These are phyloP conservation scores for Drosophila eugracilis DNA, from an alignment of 1,140 invertebrate species.

Conservation along the genomic window DNA sequence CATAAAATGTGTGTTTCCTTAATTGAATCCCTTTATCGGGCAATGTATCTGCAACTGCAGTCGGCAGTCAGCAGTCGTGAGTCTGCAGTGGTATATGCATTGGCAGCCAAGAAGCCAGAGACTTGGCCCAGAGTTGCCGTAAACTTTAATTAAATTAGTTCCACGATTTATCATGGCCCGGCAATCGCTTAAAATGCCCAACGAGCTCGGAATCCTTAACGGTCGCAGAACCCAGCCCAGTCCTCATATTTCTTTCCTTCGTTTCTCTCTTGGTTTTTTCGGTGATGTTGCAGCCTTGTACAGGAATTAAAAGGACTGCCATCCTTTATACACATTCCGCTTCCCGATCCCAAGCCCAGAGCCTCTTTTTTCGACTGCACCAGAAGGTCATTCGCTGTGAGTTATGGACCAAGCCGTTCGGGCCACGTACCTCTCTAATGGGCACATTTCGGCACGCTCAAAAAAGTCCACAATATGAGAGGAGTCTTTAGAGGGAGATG, in stretches of 20 bases:
- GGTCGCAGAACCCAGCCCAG: conserved; percentile 17
- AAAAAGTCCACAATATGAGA: conserved; percentile 21
- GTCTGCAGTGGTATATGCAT: not conserved
- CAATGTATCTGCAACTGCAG: conserved; percentile 42
- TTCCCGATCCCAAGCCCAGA: too few relatives aligned
- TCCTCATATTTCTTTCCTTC: conserved; percentile 36
- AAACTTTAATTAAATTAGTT: conserved; percentile 83
- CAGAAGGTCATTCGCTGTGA: conserved; percentile 78
- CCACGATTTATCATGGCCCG: conserved; percentile 75
- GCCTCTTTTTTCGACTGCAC: conserved; percentile 42
- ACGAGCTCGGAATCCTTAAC: conserved; percentile 53
- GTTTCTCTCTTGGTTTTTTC: conserved; percentile 40
- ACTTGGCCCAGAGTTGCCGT: conserved; percentile 50
- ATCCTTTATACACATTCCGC: conserved; percentile 25
- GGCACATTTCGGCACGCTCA: conserved; percentile 40
- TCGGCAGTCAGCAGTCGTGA: too few relatives aligned
- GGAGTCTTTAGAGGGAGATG: not conserved
- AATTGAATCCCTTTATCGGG: conserved; percentile 49
- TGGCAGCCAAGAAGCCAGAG: conserved; percentile 27
- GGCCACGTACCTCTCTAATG: conserved; percentile 63
- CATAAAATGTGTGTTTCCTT: conserved; percentile 30
- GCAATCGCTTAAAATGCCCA: conserved; percentile 77
- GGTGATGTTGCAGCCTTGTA: conserved; percentile 63
- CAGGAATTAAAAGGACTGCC: conserved; percentile 71
- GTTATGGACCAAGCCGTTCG: conserved; percentile 65